Evolutionary conservation across 2,113 vertebrate species (phyloP).

Genomic region (Grallaria varia): DNA sequence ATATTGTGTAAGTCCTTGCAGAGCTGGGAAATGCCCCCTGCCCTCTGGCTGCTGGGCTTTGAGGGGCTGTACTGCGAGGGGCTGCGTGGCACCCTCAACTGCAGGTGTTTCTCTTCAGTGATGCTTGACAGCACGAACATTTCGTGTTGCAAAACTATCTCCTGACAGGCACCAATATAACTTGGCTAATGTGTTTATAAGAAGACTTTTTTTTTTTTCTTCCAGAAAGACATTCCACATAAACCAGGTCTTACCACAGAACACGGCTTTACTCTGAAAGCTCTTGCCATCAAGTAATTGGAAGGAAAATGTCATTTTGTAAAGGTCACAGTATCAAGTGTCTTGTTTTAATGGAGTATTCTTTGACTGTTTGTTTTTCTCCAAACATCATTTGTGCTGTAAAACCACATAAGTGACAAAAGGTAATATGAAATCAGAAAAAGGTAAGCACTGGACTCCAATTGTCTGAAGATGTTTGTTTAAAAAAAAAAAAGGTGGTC

Average conservation of each 20-base stretch:
- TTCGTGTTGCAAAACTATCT: neutral
- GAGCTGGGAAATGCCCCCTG: neutral
- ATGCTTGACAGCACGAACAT: neutral
- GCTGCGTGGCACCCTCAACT: neutral
- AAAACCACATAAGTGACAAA: neutral
- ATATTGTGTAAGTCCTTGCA: neutral
- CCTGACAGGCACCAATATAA: neutral
- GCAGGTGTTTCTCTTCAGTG: neutral
- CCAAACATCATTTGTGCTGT: neutral
- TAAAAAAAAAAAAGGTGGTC: neutral
- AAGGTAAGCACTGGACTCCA: neutral
- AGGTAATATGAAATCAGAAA: neutral
- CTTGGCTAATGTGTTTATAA: neutral
- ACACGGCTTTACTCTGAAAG: neutral
- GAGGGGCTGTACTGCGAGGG: accelerated
- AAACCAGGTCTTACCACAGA: neutral
- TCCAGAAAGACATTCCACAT: neutral
- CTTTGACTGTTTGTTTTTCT: neutral
- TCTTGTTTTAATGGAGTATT: neutral
- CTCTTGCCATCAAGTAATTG: neutral
- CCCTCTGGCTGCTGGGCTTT: neutral
- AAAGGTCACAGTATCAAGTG: neutral
- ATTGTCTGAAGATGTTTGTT: neutral
- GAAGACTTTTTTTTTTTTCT: neutral
- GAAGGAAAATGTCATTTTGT: neutral